These are phyloP conservation scores for Centropristis striata DNA, from an alignment of 2,113 vertebrate genomes.

Conservation along the genomic window DNA sequence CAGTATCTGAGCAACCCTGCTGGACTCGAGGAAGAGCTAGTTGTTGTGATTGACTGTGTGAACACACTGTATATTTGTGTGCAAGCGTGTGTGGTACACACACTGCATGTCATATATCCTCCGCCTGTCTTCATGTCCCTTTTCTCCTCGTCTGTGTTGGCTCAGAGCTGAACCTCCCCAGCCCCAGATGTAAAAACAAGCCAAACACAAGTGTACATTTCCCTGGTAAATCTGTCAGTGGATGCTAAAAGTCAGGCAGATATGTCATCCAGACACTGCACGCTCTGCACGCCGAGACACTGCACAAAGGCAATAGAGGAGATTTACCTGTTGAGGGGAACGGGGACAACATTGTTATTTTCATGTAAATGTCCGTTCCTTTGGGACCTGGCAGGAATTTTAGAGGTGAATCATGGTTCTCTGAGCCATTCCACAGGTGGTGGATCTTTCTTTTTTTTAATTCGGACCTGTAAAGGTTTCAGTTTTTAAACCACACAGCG, in stretches of 20 bases:
- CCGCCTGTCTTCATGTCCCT: slow-evolving; percentile 20
- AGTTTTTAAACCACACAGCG: slow-evolving; percentile 52
- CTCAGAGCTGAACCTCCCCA: slow-evolving; percentile 16
- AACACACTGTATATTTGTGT: slow-evolving; percentile 16
- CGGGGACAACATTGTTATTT: slow-evolving; percentile 49
- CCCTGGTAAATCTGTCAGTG: slow-evolving; percentile 76
- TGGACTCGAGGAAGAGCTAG: slow-evolving; percentile 19
- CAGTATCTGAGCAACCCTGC: slow-evolving; percentile 29
- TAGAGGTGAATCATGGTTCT: slow-evolving; percentile 39
- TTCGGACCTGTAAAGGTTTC: slow-evolving; percentile 37
- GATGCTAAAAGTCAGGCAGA: slow-evolving; percentile 43
- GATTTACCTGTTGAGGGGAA: slow-evolving; percentile 48
- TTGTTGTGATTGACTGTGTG: slow-evolving; percentile 48
- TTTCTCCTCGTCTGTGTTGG: slow-evolving; percentile 28
- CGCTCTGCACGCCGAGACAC: slow-evolving; percentile 30
- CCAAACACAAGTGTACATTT: slow-evolving; percentile 52
- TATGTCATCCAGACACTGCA: slow-evolving; percentile 55
- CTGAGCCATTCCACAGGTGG: slow-evolving; percentile 62
- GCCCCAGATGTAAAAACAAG: slow-evolving; percentile 70
- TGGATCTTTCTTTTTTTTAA: slow-evolving; percentile 24
- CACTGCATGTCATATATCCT: slow-evolving; percentile 23
- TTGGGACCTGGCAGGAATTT: slow-evolving; percentile 18
- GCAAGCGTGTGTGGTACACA: slow-evolving; percentile 2
- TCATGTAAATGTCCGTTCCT: slow-evolving; percentile 63
- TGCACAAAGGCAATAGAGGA: slow-evolving; percentile 62